Evolutionary conservation across 2,797 vertebrate species (phyloP), one percentile per base, ranked within the genome.

Genomic region (Benthosema pterotum): DNA sequence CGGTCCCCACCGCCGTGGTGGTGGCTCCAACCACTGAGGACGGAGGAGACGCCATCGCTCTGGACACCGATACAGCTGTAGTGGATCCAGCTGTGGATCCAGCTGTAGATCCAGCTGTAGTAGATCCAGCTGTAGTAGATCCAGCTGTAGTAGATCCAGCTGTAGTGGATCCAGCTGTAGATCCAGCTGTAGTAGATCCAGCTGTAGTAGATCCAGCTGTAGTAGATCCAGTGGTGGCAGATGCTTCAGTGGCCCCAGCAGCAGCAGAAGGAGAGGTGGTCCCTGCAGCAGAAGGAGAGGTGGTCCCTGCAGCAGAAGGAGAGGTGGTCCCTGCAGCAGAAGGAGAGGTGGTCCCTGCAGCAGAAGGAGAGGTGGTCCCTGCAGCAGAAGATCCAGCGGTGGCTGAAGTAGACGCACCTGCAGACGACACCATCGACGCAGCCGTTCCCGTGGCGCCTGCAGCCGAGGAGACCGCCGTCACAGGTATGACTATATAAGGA

Each of bases 1-100:
- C 57, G 45, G 79, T 49, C 28, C 75, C 91, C 53, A 83, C 63
- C 18, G 82, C 87, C 13, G 75, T 88, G 13, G 86, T 88, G 52
- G 65, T 83, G 17, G 67, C 62, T 32, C 66, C 86, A 52, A 83
- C 86, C 5, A 58, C 76, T 42, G 82, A 61, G 14, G 65, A 71
- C 73, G 80, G 62, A 52, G 85, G 62, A 52, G 85, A 77, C 50
- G 53, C 57, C 12, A 82, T 76, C 16, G 75, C 78, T 46, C 43
- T 83, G 45, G 83, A 80, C n/a, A 2, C 7, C 7, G 32, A 32
- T 6, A 6, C 32, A 8, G 32, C 32, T 6, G 32, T 7, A 1
- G 32, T 8, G 2, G 67, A 7, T n/a, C n/a, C n/a, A 2, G 32
- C 7, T 9, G 32, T 11, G 32, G 32, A 32, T 6, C 5, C 32